A percentile compares a stretch with the other conserved stretches of the same genome.
phyloP scores from a whole-genome alignment of 2,113 vertebrate species.

The Melospiza melodia region DNA sequence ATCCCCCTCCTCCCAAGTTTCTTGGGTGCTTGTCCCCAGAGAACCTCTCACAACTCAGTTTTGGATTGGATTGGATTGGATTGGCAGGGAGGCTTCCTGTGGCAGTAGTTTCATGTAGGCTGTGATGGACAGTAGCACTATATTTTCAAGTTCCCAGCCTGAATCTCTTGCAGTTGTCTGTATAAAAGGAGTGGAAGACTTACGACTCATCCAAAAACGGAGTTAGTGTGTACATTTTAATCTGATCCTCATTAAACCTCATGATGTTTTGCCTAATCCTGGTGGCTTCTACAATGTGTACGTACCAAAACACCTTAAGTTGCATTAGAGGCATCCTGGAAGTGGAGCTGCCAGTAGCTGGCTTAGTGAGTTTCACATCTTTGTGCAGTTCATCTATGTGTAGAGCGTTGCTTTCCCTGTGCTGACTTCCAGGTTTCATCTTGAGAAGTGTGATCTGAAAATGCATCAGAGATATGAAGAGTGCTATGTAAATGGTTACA shows the following conservation, averaged over 20 bases:
- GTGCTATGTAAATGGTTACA: neutral
- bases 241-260: neutral
- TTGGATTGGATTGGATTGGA: neutral
- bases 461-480: neutral
- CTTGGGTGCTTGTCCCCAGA: neutral
- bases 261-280: neutral
- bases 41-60: neutral
- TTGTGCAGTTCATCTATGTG: accelerated
- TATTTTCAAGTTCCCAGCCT: neutral
- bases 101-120: neutral
- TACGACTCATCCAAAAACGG: neutral
- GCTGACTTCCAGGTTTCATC: neutral
- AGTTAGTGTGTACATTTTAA: neutral
- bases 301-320: neutral
- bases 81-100: neutral
- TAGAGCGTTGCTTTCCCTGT: neutral
- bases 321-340: neutral
- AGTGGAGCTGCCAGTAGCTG: neutral
- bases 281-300: neutral
- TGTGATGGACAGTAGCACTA: neutral
- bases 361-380: neutral
- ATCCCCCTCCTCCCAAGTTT: neutral
- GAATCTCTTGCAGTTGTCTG: neutral
- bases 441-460: neutral
- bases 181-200: neutral